Conservation (phyloP, 2,797 vertebrate genomes). For the Natrix natrix region DNA sequence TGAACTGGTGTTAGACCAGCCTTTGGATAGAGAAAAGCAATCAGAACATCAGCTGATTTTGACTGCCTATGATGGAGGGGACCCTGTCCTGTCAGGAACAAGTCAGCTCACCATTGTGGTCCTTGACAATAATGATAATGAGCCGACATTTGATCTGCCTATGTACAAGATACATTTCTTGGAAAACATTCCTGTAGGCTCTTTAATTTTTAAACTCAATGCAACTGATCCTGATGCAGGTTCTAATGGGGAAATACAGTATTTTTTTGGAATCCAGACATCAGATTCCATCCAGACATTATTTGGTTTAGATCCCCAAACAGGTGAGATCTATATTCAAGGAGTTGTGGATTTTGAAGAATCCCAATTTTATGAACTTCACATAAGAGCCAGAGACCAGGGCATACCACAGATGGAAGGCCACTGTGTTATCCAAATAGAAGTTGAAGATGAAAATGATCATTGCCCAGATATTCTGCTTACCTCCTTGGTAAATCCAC, state of each 20-base stretch:
- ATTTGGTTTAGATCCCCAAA: slow-evolving; percentile 83
- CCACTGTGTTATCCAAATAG: slow-evolving; percentile 89
- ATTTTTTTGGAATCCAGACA: slow-evolving; percentile 89
- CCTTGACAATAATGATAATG: slow-evolving; percentile 92
- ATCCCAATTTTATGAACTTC: slow-evolving; percentile 82
- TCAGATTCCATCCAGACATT: slow-evolving; percentile 76
- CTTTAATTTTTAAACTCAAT: slow-evolving; percentile 85
- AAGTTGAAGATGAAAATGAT: slow-evolving; percentile 88
- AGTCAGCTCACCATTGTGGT: slow-evolving; percentile 83
- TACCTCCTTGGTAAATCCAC: slow-evolving; percentile 82
- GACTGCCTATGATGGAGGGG: slow-evolving; percentile 88
- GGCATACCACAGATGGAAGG: slow-evolving; percentile 90
- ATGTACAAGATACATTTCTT: slow-evolving; percentile 79
- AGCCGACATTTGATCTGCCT: slow-evolving; percentile 82
- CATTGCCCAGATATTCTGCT: slow-evolving; percentile 88
- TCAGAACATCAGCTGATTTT: slow-evolving; percentile 84
- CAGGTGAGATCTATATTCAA: slow-evolving; percentile 82
- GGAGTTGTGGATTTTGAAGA: slow-evolving; percentile 89
- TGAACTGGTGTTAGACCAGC: slow-evolving; percentile 86
- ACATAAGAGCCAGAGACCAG: slow-evolving; percentile 85
- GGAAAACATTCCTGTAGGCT: slow-evolving; percentile 84
- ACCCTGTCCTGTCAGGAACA: slow-evolving; percentile 84
- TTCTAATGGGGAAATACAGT: slow-evolving; percentile 84
- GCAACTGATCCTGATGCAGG: slow-evolving; percentile 89
- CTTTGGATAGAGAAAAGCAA: slow-evolving; percentile 87